Evolutionary conservation across 2,797 vertebrate genomes (phyloP), one percentile per base, ranked within the genome.

Genomic region (Agapornis canus): DNA sequence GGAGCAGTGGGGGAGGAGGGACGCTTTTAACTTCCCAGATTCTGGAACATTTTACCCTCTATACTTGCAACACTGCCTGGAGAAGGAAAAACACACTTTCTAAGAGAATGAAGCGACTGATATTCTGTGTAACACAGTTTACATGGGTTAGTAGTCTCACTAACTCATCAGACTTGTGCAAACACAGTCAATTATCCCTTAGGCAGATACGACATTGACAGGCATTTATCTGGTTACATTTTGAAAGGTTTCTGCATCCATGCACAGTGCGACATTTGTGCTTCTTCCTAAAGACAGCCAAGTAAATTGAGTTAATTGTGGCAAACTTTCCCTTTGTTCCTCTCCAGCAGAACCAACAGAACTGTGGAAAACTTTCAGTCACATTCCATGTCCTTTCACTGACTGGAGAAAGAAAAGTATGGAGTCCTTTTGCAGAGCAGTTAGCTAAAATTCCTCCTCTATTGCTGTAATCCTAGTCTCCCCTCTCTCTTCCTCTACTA

Each of bases 11-110:
- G 87, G 93, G 92, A 90, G 94, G 92, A 94, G 73, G 37, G 39
- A 79, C 6, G 3, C 91, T 96, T 97, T 97, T 79, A 96, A 96
- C 86, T 97, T 95, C 64, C 86, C 52, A 25, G 95, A 92, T 96
- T 97, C 94, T 94, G 94, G 96, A 96, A 97, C 92, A 82, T 83
- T 92, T 86, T 91, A 90, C 82, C 90, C 93, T 91, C 52, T 76
- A 82, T 81, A 95, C 81, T 86, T 68, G 90, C 96, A 96, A 54
- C 32, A 63, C 51, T 4, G 86, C 63, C 86, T 29, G 37, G 68
- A 92, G 78, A 81, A 92, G 71, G 85, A 79, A 82, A 85, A 91
- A 37, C 11, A 3, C 1, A 1, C 77, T 92, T 85, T 64, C 60
- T 51, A 60, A 64, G 18, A 77, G 66, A 70, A 70, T 1, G 8